Conservation (phyloP, 2,797 vertebrate species). For the Cyprinella venusta region DNA sequence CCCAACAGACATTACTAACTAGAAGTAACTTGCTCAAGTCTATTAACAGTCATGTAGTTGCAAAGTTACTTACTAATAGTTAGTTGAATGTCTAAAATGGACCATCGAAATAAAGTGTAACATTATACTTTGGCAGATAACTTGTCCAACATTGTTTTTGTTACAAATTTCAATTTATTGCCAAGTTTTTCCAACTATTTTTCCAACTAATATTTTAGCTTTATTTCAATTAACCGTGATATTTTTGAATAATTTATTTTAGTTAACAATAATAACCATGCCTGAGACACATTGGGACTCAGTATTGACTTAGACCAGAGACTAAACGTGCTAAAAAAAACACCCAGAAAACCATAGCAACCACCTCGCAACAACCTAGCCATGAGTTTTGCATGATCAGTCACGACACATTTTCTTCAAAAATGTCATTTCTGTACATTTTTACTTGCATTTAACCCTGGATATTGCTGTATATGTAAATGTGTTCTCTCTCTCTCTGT, state of each 20-base stretch:
- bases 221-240: too few species aligned
- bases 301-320: not conserved
- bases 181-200: not conserved
- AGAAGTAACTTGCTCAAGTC: too few species aligned
- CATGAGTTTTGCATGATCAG: not conserved
- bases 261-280: too few species aligned
- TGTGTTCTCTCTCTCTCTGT: not conserved
- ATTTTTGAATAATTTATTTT: too few species aligned
- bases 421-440: not conserved
- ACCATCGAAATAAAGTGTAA: not conserved
- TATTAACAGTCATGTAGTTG: too few species aligned
- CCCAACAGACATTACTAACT: too few species aligned
- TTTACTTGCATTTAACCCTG: not conserved
- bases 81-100: too few species aligned
- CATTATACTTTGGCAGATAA: not conserved
- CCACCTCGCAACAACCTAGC: not conserved
- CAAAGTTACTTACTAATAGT: too few species aligned
- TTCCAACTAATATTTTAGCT: too few species aligned
- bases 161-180: not conserved
- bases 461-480: not conserved
- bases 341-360: not conserved
- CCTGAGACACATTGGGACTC: too few species aligned
- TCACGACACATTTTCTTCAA: not conserved
- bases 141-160: not conserved
- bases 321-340: not conserved